phyloP scores from a whole-genome alignment of 2,888 invertebrate species.

The Brenthis ino region DNA sequence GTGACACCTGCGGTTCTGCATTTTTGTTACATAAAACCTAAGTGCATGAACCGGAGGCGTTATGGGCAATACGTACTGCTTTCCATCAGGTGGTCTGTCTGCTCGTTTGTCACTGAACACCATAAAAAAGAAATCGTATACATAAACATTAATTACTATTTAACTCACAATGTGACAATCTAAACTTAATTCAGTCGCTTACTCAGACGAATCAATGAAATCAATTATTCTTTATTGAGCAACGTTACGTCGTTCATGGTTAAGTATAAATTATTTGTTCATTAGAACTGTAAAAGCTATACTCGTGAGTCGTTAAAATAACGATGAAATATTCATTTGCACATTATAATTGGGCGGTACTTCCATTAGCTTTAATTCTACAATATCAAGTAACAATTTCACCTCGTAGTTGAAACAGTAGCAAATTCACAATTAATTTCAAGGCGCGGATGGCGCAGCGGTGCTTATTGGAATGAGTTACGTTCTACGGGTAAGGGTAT shows the following conservation, averaged over 20 bases:
- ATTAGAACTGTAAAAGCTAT: conserved; percentile 2
- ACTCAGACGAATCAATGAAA: no score
- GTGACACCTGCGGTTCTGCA: no score
- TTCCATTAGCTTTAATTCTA: conserved; percentile 42
- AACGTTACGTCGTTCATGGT: background rate
- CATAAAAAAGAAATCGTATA: no score
- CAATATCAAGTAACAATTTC: conserved; percentile 48
- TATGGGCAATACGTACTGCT: no score
- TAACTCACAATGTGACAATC: no score
- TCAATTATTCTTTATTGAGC: background rate
- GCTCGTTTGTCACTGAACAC: no score
- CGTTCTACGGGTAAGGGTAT: conserved; percentile 30
- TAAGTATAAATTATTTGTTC: conserved; percentile 14
- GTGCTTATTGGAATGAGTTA: conserved; percentile 47
- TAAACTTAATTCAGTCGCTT: no score
- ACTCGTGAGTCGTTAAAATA: background rate
- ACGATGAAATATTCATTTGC: conserved; percentile 11
- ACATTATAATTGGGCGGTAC: conserved; percentile 18
- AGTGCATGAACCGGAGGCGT: no score
- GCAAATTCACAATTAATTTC: conserved; percentile 53
- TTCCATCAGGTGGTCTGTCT: no score
- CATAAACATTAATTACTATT: no score
- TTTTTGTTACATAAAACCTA: no score
- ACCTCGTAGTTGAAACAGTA: conserved; percentile 47
- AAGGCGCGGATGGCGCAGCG: conserved; percentile 41